A percentile compares a stretch with the other conserved stretches of the same genome.
Evolutionary conservation across 2,888 invertebrate species (phyloP).

Genomic region (Tromatobia lineatoria): DNA sequence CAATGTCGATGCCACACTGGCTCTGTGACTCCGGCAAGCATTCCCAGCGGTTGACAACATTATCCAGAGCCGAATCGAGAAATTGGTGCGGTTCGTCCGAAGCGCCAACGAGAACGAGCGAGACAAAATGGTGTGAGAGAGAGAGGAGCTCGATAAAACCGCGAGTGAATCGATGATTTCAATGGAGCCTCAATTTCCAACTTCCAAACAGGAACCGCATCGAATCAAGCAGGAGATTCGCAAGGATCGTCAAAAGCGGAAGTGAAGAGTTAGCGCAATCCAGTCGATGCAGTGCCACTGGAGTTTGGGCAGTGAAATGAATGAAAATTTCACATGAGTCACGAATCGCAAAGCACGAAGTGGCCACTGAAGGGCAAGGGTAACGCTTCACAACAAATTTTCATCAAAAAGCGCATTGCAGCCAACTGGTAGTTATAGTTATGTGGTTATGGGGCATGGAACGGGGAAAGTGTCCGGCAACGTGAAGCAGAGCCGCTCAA

Average conservation of each 20-base stretch:
- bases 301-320: constrained; percentile 76
- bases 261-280: constrained; percentile 33
- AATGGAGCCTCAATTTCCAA: constrained; percentile 69
- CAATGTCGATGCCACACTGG: neutral
- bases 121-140: constrained; percentile 6
- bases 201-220: constrained; percentile 64
- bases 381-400: neutral
- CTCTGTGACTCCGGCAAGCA: neutral
- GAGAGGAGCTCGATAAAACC: constrained; percentile 33
- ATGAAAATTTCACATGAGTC: constrained; percentile 80
- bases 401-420: neutral
- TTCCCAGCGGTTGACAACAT: constrained; percentile 14
- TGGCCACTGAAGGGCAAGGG: neutral
- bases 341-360: constrained; percentile 5
- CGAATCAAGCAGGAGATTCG: constrained; percentile 33
- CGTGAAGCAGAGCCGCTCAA: neutral
- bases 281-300: constrained; percentile 21
- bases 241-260: constrained; percentile 32
- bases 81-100: constrained; percentile 41
- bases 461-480: neutral
- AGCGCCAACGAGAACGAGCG: neutral
- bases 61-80: constrained; percentile 20
- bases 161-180: constrained; percentile 60
- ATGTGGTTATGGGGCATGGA: neutral
- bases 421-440: neutral